Evolutionary conservation across 2,797 vertebrate genomes (phyloP), one percentile per base, ranked within the genome.

Genomic region (Molossus molossus): DNA sequence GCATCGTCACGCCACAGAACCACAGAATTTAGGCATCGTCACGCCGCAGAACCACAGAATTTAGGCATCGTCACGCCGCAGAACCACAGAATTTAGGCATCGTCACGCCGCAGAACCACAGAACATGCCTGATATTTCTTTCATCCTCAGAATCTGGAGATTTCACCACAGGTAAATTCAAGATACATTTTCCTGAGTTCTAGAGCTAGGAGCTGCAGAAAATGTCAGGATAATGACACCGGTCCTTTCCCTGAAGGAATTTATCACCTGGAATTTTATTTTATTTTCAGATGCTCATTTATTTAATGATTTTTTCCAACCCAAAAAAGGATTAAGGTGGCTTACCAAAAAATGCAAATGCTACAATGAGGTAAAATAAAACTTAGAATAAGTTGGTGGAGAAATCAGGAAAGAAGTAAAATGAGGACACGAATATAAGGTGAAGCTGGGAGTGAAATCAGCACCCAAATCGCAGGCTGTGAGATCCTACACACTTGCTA

Each of bases 271-370:
- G 10, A 15, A 62, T 64, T 73, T 87, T 50, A 64, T 93, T 85
- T 91, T 58, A 70, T 92, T 88, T 95, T 94, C 58, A 50, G 77
- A 72, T 81, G 70, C 40, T 86, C 75, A 62, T 53, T 77, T 65
- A 70, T 14, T 85, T 79, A 21, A 69, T 25, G n/a, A 37, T 67
- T 10, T 50, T 81, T 60, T 33, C 33, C 48, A 70, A 29, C 29
- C n/a, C 87, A 3, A 72, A 65, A 75, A 93, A 33, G 21, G 3
- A 67, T 13, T 27, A 57, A 89, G 27, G 14, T 67, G 14, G 10
- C 25, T 93, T 90, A 86, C 82, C 79, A 89, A 94, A 94, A 94
- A 94, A 67, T 20, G 8, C 5, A 94, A 94, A 79, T 6, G 5
- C 55, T 83, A n/a, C 79, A 87, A 17, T 58, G 13, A 37, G 45